Evolutionary conservation across 2,113 vertebrate genomes (phyloP).

Genomic region (Tachysurus fulvidraco): DNA sequence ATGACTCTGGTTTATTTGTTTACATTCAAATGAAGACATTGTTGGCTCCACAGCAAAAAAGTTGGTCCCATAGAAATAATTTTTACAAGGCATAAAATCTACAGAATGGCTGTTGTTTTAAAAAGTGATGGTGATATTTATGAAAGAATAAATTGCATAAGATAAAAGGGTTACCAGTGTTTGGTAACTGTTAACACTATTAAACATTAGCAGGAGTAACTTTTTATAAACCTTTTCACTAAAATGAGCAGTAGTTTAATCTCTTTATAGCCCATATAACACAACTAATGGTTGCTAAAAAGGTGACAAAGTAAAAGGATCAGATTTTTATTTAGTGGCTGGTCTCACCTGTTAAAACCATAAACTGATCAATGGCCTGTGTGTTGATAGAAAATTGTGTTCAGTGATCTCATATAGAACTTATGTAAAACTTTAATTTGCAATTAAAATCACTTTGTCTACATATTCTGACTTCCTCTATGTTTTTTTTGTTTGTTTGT

Average conservation of each 20-base stretch:
- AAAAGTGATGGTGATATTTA: neutral
- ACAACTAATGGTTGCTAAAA: neutral
- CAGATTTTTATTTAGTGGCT: neutral
- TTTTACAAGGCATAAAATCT: neutral
- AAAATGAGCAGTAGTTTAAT: neutral
- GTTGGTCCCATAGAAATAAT: neutral
- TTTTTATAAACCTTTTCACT: neutral
- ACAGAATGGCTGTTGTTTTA: neutral
- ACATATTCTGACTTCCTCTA: neutral
- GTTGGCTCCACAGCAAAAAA: neutral
- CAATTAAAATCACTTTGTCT: neutral
- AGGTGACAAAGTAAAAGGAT: neutral
- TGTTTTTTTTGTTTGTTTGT: neutral
- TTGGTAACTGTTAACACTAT: too few relatives aligned
- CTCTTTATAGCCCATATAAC: neutral
- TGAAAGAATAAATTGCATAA: neutral
- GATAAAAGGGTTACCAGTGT: neutral
- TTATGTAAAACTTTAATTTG: neutral
- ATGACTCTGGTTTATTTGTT: slow-evolving; percentile 30
- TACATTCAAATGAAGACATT: slow-evolving; percentile 50
- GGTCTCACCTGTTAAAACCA: neutral
- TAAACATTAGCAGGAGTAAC: neutral
- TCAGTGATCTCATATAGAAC: neutral
- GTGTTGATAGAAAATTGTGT: neutral
- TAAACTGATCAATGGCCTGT: too few relatives aligned